Conservation (phyloP, 1,140 invertebrate species). For the Heliconius nattereri region DNA sequence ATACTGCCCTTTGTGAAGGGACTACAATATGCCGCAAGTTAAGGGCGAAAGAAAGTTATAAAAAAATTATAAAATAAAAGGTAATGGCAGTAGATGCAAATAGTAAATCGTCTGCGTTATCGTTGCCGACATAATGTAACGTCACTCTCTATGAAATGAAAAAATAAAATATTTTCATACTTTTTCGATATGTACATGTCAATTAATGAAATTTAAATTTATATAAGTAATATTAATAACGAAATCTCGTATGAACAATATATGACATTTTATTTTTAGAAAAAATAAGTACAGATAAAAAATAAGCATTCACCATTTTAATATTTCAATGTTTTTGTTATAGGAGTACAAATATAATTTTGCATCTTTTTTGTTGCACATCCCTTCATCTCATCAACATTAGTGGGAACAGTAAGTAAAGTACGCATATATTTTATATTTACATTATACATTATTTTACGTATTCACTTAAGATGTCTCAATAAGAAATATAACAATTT, state of each 20-base stretch:
- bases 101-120: background rate
- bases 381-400: no score
- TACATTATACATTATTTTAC: background rate
- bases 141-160: background rate
- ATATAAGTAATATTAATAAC: background rate
- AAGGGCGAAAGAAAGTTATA: slow-evolving; percentile 42
- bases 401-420: background rate
- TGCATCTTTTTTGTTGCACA: no score
- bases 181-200: background rate
- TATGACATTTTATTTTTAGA: no score
- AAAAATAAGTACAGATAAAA: no score
- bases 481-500: slow-evolving; percentile 4
- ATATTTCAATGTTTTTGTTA: no score
- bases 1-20: slow-evolving; percentile 60
- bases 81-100: background rate
- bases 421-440: background rate
- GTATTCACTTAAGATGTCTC: background rate
- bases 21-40: slow-evolving; percentile 55
- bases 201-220: background rate
- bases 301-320: no score
- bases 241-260: no score
- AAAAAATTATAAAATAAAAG: slow-evolving; percentile 21
- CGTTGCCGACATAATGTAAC: background rate
- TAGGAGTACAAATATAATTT: no score
- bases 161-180: background rate